Evolutionary conservation across 2,888 invertebrate species (phyloP), one percentile per base, ranked within the genome.

Genomic region (Drosophila limbata): DNA sequence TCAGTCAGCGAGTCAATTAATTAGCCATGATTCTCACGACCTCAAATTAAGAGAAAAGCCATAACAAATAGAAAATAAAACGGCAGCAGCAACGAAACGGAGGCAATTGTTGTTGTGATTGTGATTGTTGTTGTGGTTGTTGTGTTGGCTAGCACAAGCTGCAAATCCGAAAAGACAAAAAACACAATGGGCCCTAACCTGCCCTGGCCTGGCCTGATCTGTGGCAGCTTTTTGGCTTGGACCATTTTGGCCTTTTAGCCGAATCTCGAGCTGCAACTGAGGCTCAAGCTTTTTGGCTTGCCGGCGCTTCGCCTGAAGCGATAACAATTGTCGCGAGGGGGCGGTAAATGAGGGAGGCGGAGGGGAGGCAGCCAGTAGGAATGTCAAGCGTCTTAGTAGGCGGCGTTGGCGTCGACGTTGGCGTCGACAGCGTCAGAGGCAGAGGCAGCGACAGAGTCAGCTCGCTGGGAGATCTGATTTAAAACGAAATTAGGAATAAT

Each of bases 21-120:
- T 90, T 90, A 90, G 89, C 84, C 82, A 90, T 90, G 90, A 90
- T 90, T 90, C 90, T 90, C 90, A 90, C 90, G 90, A 90, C 90
- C 90, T 90, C 90, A 90, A 89, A 90, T 90, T 90, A 90, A 90
- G 82, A 89, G 90, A 87, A 90, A 89, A 81, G 84, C 86, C 84
- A 89, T 84, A 83, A 86, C 88, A 88, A 90, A 90, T 81, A 84
- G 77, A 88, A 90, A 88, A 80, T 82, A 69, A 80, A 82, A 81
- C 71, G 69, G 72, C 77, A 75, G 72, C 77, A 77, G 53, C 65
- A 62, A 21, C 64, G 76, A 79, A 79, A 76, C 74, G 59, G 71
- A 77, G 70, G 77, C 77, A 77, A 73, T 77, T 77, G 62, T 19
- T 48, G 48, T 19, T 35, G 40, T 44, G 52, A 52, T 11, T 47